Base-by-base conservation (phyloP, 2,113 vertebrate genomes). In the Anguilla japonica region DNA sequence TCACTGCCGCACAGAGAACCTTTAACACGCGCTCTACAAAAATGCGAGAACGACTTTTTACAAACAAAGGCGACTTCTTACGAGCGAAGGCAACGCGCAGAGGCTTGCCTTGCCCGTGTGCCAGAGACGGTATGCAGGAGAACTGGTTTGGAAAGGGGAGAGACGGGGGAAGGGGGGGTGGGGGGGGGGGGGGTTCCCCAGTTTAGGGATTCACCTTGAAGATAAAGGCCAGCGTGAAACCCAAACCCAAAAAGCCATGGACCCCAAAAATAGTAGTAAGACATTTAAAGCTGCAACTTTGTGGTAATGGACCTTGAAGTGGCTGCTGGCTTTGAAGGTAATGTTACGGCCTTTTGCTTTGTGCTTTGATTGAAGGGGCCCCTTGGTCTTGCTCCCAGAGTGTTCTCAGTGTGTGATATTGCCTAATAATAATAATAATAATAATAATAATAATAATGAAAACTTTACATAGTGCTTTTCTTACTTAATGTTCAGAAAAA, bases 191-290 rank as follows among this genome's bases (percentile, higher is more conserved):
- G 71, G 71, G 1, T 2, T 75, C 71, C 26, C 29, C 71, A 75
- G 11, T 75, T n/a, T 75, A 75, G 71, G 71, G n/a, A 75, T 75
- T 75, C 71, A 75, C 71, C 71, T 75, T 75, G 71, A n/a, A 75
- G 71, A 75, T 75, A n/a, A 75, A 75, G 71, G 71, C 71, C 71
- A 75, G n/a, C 11, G n/a, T 26, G 71, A 75, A 75, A 75, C 26
- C 1, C n/a, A 75, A 75, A 75, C 71, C 71, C 71, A 75, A 75
- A 75, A 75, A 75, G 71, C 71, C 71, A 75, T 75, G 71, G 71
- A n/a, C 22, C 71, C 71, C 13, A 75, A 75, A 75, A 75, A 75
- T 75, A 75, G 71, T 26, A 29, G 26, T 29, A 75, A 75, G 71
- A 75, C 71, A 75, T 75, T 75, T 75, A 75, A 75, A 75, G 71